Evolutionary conservation across 2,888 invertebrate genomes (phyloP), one percentile per base, ranked within the genome.

Genomic region (Xylophagus ater): DNA sequence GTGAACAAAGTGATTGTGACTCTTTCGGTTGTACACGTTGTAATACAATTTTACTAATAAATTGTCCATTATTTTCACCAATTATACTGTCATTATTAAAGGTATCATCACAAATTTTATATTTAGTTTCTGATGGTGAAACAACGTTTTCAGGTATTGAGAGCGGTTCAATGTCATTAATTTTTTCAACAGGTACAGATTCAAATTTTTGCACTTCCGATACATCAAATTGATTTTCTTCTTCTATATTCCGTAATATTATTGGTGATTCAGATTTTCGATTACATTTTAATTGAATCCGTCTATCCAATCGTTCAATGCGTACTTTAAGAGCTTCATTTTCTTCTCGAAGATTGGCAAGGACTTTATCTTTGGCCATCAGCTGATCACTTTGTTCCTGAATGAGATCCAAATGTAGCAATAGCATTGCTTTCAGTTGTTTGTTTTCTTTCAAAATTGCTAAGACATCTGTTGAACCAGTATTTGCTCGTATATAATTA

Each of bases 361-460:
- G 72, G 37, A 78, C 69, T 58, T 81, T 84, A 52, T 90, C 88
- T 63, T 82, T 85, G 51, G 78, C 78, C 49, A 76, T 71, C 47
- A 90, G 72, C 53, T 81, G 76, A 55, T 89, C 87, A 54, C 85
- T 85, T 65, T 90, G 89, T 64, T 88, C 86, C 60, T 89, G 88
- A 58, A 90, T 86, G 45, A 90, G 68, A 62, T 90, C 88, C 53
- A 90, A 69, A 60, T 92, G 88, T 49, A 83, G 72, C 42, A 87
- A 67, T 47, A 89, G 67, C 57, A 90, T 74, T 48, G 84, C 81
- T 65, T 87, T 86, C 10, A 65, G 47, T 37, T 63, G 60, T 44
- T 65, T 64, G 40, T 60, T 64, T 46, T 65, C 62, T 37, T 60
- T 58, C n/a, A 61, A 48, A 6, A 63, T 41, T 6, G 58, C 51